Base-by-base conservation (phyloP, 2,113 vertebrate species). In the Electrona antarctica region DNA sequence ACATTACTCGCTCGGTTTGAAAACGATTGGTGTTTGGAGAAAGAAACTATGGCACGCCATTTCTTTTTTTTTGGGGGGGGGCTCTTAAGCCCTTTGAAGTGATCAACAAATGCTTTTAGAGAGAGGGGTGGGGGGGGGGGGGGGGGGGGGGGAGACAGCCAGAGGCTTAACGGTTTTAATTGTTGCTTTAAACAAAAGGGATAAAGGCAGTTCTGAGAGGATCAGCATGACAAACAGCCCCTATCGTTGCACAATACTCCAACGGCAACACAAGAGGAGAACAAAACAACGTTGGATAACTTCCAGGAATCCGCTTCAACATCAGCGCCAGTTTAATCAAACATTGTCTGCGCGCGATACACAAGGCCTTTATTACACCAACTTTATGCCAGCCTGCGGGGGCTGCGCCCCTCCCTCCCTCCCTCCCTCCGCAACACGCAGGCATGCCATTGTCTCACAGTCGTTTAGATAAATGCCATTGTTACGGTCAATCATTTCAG, bases 181-280 rank as follows among this genome's bases (percentile, higher is more conserved):
- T 91, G 87, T 91, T 84, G 83, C 81, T 79, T 87, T 76, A 84
- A 85, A 89, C 82, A 90, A 86, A 33, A 85, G 69, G 74, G 69
- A 88, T 57, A 49, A 75, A 82, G 81, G 67, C 73, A 41, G 50
- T 69, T n/a, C n/a, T 82, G 79, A 86, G 87, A 88, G 85, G 87
- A 91, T 87, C 81, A 88, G 74, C 29, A 74, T 80, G 83, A 85
- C 79, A 85, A 80, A 84, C 73, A 83, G 73, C n/a, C n/a, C n/a
- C n/a, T n/a, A n/a, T n/a, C n/a, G n/a, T n/a, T n/a, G 83, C 84
- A 83, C 72, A 80, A 82, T 83, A 77, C 85, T 79, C 73, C 5
- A 74, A 68, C 59, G 65, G 64, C 57, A 83, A 89, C 83, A 84
- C n/a, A 87, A 85, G 80, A 80, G 9, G n/a, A 59, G 69, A 54